Percentiles rank a stretch among this genome's conserved stretches.
phyloP scores from a whole-genome alignment of 1,140 invertebrate species.

The Drosophila sp. region DNA sequence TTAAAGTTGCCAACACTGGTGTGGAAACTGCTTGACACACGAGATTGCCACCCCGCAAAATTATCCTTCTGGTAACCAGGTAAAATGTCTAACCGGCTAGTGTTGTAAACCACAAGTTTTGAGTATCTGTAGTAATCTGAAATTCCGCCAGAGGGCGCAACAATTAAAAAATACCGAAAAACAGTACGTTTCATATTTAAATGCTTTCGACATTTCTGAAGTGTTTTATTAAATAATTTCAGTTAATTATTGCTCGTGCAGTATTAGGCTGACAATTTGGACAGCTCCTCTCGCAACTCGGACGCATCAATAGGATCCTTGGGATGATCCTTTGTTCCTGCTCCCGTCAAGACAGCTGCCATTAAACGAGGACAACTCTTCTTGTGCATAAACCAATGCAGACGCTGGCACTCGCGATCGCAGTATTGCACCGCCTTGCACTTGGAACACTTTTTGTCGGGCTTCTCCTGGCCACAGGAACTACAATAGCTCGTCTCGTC shows the following conservation, averaged over 20 bases:
- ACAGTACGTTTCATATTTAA: neutral
- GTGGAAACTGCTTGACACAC: too few species aligned
- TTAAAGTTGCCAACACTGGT: too few species aligned
- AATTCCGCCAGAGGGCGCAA: slow-evolving; percentile 9
- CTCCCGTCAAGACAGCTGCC: slow-evolving; percentile 47
- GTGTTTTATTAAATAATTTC: slow-evolving; percentile 27
- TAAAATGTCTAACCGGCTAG: neutral
- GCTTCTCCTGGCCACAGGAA: slow-evolving; percentile 95
- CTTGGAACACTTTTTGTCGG: slow-evolving; percentile 96
- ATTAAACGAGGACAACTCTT: slow-evolving; percentile 90
- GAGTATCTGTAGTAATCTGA: neutral
- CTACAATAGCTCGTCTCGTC: slow-evolving; percentile 91
- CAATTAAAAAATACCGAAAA: neutral
- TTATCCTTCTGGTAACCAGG: too few species aligned
- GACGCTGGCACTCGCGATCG: slow-evolving; percentile 95
- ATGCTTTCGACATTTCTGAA: slow-evolving; percentile 1
- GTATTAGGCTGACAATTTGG: slow-evolving; percentile 66
- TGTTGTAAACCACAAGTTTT: neutral
- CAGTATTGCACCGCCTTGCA: slow-evolving; percentile 98
- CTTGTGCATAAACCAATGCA: slow-evolving; percentile 99
- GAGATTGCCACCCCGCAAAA: too few species aligned
- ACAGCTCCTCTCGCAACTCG: slow-evolving; percentile 73
- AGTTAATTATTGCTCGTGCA: slow-evolving; percentile 2
- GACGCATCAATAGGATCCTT: slow-evolving; percentile 65
- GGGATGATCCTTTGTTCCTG: slow-evolving; percentile 24